Conservation (phyloP, 2,888 invertebrate species). For the Melanotus villosus region DNA sequence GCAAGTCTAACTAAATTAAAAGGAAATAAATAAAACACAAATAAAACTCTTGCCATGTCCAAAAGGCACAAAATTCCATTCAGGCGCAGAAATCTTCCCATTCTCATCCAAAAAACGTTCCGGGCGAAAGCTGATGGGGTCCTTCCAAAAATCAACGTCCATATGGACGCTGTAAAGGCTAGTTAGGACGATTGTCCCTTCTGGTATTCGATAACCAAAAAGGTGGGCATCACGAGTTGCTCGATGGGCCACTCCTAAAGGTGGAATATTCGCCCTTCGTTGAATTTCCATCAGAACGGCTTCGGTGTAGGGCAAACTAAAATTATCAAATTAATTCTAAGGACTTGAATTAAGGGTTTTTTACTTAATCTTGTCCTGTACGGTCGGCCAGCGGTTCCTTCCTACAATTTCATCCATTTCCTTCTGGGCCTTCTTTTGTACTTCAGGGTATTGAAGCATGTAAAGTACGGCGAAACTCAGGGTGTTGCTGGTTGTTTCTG, state of each 20-base stretch:
- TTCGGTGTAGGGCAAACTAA: conserved; percentile 66
- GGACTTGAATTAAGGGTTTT: too few species aligned
- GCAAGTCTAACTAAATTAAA: too few species aligned
- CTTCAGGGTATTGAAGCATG: conserved; percentile 72
- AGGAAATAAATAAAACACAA: too few species aligned
- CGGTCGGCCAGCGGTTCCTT: conserved; percentile 69
- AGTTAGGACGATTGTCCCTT: conserved; percentile 73
- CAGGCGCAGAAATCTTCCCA: conserved; percentile 68
- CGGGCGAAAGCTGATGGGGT: conserved; percentile 75
- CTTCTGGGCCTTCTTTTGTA: conserved; percentile 72
- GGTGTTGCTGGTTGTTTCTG: conserved; percentile 79
- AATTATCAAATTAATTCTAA: too few species aligned
- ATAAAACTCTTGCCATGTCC: conserved; percentile 80
- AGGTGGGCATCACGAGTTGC: conserved; percentile 66
- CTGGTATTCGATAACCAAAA: conserved; percentile 69
- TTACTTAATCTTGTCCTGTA: conserved; percentile 72
- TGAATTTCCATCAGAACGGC: conserved; percentile 71
- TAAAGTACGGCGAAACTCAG: conserved; percentile 74
- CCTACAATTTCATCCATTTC: conserved; percentile 77
- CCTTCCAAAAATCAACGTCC: conserved; percentile 73
- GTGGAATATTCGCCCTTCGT: conserved; percentile 69
- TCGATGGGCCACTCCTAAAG: conserved; percentile 72
- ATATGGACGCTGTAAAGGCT: conserved; percentile 76
- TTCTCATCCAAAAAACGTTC: conserved; percentile 75
- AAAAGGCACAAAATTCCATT: conserved; percentile 75